Conservation (phyloP, 1,140 invertebrate species). For the Brachionus calyciflorus region DNA sequence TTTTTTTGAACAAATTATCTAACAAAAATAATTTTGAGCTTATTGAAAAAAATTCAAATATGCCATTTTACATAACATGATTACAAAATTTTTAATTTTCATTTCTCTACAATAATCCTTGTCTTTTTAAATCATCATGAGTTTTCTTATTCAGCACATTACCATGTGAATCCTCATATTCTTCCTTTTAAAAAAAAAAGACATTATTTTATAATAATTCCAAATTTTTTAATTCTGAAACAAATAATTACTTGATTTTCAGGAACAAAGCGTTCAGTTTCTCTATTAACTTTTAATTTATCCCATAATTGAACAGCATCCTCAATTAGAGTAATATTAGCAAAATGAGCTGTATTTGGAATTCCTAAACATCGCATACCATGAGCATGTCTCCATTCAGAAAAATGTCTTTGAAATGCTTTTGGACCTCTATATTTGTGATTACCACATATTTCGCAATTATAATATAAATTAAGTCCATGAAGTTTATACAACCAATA, state of each 20-base stretch:
- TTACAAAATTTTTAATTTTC: background rate
- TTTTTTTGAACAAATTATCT: too few relatives aligned
- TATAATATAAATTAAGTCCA: slow-evolving; percentile 96
- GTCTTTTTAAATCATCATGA: slow-evolving; percentile 94
- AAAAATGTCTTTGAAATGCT: slow-evolving; percentile 98
- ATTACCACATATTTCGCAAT: slow-evolving; percentile 99
- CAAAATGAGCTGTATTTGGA: slow-evolving; percentile 99
- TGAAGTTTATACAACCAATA: slow-evolving; percentile 99
- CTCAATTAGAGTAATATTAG: slow-evolving; percentile 97
- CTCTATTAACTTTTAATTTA: slow-evolving; percentile 90
- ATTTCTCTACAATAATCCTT: slow-evolving; percentile 77
- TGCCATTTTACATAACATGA: background rate
- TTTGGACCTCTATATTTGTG: slow-evolving; percentile 98
- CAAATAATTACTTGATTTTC: slow-evolving; percentile 66
- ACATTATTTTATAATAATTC: too few relatives aligned
- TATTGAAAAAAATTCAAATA: background rate
- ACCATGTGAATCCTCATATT: slow-evolving; percentile 95
- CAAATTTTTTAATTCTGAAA: background rate
- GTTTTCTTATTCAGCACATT: slow-evolving; percentile 99
- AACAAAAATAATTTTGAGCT: too few relatives aligned
- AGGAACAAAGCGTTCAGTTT: slow-evolving; percentile 89
- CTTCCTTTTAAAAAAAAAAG: slow-evolving; percentile 74
- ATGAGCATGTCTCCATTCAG: slow-evolving; percentile 98
- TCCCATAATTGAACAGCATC: slow-evolving; percentile 96
- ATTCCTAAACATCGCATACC: slow-evolving; percentile 98